Base-by-base conservation (phyloP, 1,140 invertebrate genomes). In the Pissodes strobi region DNA sequence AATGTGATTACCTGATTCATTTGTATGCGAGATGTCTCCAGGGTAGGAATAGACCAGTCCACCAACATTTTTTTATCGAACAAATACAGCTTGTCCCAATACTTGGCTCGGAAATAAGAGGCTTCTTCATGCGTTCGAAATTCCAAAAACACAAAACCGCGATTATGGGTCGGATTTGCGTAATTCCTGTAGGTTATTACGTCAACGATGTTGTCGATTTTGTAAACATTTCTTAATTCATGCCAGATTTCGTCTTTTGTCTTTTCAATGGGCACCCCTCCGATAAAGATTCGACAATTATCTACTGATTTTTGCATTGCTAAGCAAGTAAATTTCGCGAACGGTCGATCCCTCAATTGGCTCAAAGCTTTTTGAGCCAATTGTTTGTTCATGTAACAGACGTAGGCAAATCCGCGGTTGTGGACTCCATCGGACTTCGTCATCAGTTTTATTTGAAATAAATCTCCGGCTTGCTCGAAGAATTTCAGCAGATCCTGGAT, bases 71-170 rank as follows among this genome's bases (percentile, higher is more conserved):
- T n/a, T 10, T 53, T 56, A 5, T 49, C 64, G 25, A 63, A 67
- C 46, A 71, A 30, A 19, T n/a, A 49, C 53, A 71, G 45, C 13
- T 48, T 49, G 10, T 53, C 39, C 15, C 13, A 19, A 21, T 27
- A 68, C 38, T 64, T 67, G 18, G 91, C 64, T n/a, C 67, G 79
- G 0, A 92, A 90, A 85, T 92, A 90, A 0, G 91, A 90, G 1
- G 92, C 93, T 1, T 86, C 83, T 43, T 87, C 81, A 72, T 95
- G 93, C 68, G 83, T 87, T 41, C 85, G 84, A 70, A 94, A 95
- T 74, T 94, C 92, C n/a, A 94, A 88, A 75, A 95, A 94, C 9
- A 90, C 90, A 76, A 92, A 94, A 0, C 92, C 92, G 17, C 92
- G 78, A 37, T 39, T 51, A 18, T 43, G 10, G 6, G 13, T 21